Base-by-base conservation (phyloP, 2,113 vertebrate species). In the Gadus macrocephalus region DNA sequence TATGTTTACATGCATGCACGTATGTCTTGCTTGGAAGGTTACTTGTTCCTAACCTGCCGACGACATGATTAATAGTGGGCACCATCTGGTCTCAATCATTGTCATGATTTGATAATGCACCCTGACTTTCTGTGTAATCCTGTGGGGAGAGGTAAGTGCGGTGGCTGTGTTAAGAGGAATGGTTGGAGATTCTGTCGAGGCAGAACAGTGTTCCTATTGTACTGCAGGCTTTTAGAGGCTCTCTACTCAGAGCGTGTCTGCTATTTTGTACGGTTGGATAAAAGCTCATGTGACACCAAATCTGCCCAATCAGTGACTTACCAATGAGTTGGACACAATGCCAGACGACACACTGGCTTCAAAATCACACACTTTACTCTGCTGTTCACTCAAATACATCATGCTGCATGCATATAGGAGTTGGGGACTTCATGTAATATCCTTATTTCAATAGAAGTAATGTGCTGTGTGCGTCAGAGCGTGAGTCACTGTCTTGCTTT, bases 201-300 rank as follows among this genome's bases (percentile, higher is more conserved):
- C 69, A 56, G 68, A 64, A 79, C 66, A 58, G 17, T 42, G 55
- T 65, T 76, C 62, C 71, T 71, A 78, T 74, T 73, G 62, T 83
- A 69, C 74, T 79, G 31, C 19, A 49, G 20, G 70, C 62, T 71
- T 15, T 56, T n/a, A 66, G 27, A 66, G 70, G 56, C 70, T 65
- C 67, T 65, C 61, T 66, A 74, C 64, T 72, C 70, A 72, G 73
- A 79, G 68, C 19, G 11, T 60, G 62, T 59, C 59, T 60, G 64
- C 22, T 71, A 67, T 74, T 78, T 64, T 56, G 66, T 69, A 73
- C 9, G 8, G 42, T 14, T 49, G 42, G 76, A 81, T 77, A 69
- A 55, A 72, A 60, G 65, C 60, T 12, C 70, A 69, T 83, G 75
- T 79, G 78, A 81, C 85, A 53, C 69, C 71, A 78, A 73, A 73